Base-by-base conservation (phyloP, 2,797 vertebrate genomes). In the Acrocephalus scirpaceus region DNA sequence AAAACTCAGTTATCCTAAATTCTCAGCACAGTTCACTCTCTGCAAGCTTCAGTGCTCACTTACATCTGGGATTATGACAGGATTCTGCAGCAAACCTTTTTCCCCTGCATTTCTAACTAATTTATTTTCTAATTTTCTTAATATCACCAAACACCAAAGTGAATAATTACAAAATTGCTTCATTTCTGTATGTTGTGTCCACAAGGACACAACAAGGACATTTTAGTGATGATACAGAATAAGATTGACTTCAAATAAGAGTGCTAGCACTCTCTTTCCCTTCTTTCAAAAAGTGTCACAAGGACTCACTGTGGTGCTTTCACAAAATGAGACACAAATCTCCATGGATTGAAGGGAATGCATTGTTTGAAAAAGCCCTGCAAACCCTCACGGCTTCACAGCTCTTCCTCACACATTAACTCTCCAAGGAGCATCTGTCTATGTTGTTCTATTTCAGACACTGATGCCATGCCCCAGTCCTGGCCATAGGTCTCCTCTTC, bases 41-140 rank as follows among this genome's bases (percentile, higher is more conserved):
- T 93, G 84, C 61, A 92, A 89, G 78, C 48, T 87, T 87, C 88
- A 87, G n/a, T 62, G 50, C 62, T 85, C 44, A 9, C 60, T 94
- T 82, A 45, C 79, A 75, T 77, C 85, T 92, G 92, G 87, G 89
- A 94, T 90, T 88, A 85, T 3, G 7, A 65, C 9, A 54, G 48
- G 81, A 78, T 21, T 88, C 51, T 89, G 57, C 65, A 89, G 54
- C 40, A 94, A 93, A 70, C 45, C 21, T 42, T 77, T 90, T 87
- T 4, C 74, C 74, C 45, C 40, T 81, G 29, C n/a, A 85, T 93
- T 96, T 95, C 56, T 61, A 85, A 85, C 58, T 79, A 67, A 84
- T 96, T 93, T 86, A 66, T 95, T 96, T 95, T 89, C 78, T 56
- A 67, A 92, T 96, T 94, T 97, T 92, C 69, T 78, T 96, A 81